Percentiles rank a stretch among this genome's conserved stretches.
Evolutionary conservation across 30 jellyfish, hydroid and myxozoan species (phyloP).

Genomic region (Rhopilema esculentum): DNA sequence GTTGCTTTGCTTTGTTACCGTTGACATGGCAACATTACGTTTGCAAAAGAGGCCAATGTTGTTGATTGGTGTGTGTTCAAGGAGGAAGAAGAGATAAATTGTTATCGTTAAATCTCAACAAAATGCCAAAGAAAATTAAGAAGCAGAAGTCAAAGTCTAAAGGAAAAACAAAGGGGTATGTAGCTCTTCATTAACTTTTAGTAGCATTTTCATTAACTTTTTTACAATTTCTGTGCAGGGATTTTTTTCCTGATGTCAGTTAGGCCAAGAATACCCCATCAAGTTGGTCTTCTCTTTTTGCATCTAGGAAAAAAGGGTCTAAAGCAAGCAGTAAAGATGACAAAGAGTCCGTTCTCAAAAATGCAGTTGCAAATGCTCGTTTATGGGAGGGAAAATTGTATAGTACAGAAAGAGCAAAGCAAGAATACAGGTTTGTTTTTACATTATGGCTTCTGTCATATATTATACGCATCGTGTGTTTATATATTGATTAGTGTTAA

Average conservation of each 20-base stretch:
- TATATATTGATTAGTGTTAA: too few species aligned
- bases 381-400: constrained; percentile 86
- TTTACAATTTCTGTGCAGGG: too few species aligned
- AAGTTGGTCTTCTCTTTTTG: background rate
- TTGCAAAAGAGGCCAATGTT: constrained; percentile 56
- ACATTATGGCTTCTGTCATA: too few species aligned
- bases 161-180: constrained; percentile 64
- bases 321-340: constrained; percentile 48
- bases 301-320: constrained; percentile 33
- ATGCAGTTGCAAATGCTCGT: constrained; percentile 89
- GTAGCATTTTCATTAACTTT: too few species aligned
- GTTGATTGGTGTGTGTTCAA: constrained; percentile 9
- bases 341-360: constrained; percentile 62
- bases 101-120: background rate
- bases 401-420: constrained; percentile 80
- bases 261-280: too few species aligned
- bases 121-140: constrained; percentile 75
- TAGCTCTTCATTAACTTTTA: too few species aligned
- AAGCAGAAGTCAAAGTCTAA: constrained; percentile 58
- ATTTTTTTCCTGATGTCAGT: too few species aligned
- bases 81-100: background rate
- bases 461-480: too few species aligned
- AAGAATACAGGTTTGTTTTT: constrained; percentile 72
- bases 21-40: constrained; percentile 47
- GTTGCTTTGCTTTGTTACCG: background rate